phyloP scores from a whole-genome alignment of 2,113 vertebrate species.

The Cryptomyrus ogoouensis region DNA sequence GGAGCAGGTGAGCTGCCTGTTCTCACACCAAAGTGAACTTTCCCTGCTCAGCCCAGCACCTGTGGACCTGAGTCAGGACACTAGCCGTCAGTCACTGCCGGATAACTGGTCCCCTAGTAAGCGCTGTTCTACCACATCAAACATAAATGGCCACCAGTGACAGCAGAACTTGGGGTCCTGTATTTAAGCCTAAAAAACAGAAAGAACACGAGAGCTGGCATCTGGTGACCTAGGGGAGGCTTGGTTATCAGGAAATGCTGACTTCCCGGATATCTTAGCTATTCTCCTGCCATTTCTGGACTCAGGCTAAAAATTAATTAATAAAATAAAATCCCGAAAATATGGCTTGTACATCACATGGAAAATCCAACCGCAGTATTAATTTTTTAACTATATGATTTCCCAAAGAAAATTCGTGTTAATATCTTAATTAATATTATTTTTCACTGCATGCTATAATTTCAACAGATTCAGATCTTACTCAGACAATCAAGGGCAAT shows the following conservation, averaged over 20 bases:
- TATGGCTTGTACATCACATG: background rate
- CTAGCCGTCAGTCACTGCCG: background rate
- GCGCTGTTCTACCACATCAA: background rate
- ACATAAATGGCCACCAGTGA: background rate
- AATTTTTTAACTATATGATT: background rate
- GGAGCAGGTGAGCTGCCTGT: constrained; percentile 9
- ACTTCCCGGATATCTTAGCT: background rate
- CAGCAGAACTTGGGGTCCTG: background rate
- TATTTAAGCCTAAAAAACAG: background rate
- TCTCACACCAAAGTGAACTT: constrained; percentile 20
- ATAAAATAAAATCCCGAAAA: background rate
- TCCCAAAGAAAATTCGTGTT: background rate
- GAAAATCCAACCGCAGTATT: background rate
- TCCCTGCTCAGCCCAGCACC: background rate
- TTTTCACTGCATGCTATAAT: background rate
- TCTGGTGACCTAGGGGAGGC: background rate
- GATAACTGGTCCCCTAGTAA: background rate
- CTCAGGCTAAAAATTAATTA: background rate
- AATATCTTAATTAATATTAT: background rate
- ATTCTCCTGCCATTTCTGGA: background rate
- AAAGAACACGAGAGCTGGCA: background rate
- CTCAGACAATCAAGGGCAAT: background rate
- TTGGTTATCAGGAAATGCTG: background rate
- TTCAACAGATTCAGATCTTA: background rate
- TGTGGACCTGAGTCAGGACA: background rate